These are phyloP conservation scores for Saxicola maurus DNA, from an alignment of 2,797 vertebrate species.

Conservation along the genomic window DNA sequence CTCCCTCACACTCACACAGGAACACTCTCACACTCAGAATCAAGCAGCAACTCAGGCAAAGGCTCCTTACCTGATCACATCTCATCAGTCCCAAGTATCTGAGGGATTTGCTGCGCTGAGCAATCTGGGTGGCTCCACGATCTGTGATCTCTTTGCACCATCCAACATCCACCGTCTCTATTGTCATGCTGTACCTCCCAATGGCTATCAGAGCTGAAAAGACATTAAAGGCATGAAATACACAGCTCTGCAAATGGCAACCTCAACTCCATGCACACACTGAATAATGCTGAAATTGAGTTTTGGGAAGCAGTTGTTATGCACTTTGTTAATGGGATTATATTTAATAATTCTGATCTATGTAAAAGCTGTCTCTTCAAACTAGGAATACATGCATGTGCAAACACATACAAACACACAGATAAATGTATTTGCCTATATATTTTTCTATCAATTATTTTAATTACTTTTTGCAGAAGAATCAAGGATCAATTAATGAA, in stretches of 20 bases:
- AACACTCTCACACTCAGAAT: neutral
- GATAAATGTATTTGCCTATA: neutral
- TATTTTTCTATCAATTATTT: neutral
- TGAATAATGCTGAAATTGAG: neutral
- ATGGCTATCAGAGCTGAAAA: slow-evolving; percentile 92
- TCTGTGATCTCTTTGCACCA: slow-evolving; percentile 99
- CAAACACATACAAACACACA: neutral
- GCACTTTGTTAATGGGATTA: neutral
- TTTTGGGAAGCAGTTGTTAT: neutral
- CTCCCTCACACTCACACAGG: neutral
- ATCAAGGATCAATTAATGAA: neutral
- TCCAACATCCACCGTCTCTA: slow-evolving; percentile 96
- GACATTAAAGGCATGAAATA: neutral
- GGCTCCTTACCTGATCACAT: slow-evolving; percentile 93
- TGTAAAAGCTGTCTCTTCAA: neutral
- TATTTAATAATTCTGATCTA: neutral
- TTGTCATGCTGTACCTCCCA: slow-evolving; percentile 92
- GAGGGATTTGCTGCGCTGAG: slow-evolving; percentile 95
- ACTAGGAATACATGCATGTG: neutral
- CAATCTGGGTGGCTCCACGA: slow-evolving; percentile 93
- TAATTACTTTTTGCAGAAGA: neutral
- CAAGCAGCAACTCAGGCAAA: neutral
- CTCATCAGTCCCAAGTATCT: slow-evolving; percentile 96
- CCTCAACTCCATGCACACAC: neutral
- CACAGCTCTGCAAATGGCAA: neutral